Evolutionary conservation across 2,113 vertebrate genomes (phyloP), one percentile per base, ranked within the genome.

Genomic region (Heloderma charlesbogerti): DNA sequence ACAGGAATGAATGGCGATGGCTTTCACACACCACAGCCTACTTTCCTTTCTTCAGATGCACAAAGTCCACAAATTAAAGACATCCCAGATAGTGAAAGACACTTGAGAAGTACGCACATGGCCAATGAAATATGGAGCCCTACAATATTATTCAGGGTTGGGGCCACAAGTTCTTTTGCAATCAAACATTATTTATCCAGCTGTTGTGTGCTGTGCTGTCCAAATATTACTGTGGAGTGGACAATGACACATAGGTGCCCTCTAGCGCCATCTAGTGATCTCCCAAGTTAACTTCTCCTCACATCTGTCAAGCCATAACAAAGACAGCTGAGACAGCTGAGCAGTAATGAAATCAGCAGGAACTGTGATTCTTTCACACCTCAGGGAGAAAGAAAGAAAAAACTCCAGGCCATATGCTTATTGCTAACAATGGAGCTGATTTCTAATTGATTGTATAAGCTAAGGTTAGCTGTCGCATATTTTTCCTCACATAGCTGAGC

Each of bases 391-490:
- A 37, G 57, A 16, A n/a, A 29, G 13, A 29, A 34, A 66, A 27
- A 16, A 31, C 69, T 66, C 72, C 3, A 91, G 57, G 43, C 10
- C 10, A 40, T n/a, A 0, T 31, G 77, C 72, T 88, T 79, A 90
- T 54, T 66, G 86, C 34, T 91, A 88, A 85, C n/a, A 84, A 43
- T 77, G 40, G 0, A 60, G 81, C n/a, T 85, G 27, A 83, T 77
- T 89, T 87, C 8, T 81, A 89, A 90, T 79, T 86, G 74, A 79
- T 90, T 90, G 79, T 16, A 86, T 69, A 86, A 79, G 37, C 60
- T 78, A 77, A 78, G 60, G 25, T 79, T 86, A 48, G 51, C 34
- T 72, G 31, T 45, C 60, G 34, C 2, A 45, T 45, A 8, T 69
- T 15, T 18, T 16, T 90, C 57, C 71, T 86, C 45, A 84, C 57